These are phyloP conservation scores for Anguilla pacifica DNA, from an alignment of 2,797 vertebrate genomes.

Conservation along the genomic window DNA sequence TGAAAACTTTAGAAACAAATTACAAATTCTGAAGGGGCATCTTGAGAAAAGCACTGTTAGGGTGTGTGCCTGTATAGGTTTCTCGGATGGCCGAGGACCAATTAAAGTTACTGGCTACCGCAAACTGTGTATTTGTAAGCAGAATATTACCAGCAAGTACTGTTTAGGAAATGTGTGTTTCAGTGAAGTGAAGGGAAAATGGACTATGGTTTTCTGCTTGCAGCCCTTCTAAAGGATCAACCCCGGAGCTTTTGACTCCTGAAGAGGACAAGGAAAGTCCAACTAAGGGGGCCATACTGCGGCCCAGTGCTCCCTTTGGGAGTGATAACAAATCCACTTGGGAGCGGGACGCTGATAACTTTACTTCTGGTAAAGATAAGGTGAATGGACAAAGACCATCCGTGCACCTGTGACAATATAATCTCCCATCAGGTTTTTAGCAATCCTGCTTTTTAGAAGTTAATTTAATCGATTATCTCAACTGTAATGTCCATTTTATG, in stretches of 20 bases:
- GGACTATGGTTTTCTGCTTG: conserved; percentile 39
- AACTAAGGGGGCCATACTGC: conserved; percentile 48
- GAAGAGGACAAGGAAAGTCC: conserved; percentile 56
- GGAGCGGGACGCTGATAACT: conserved; percentile 56
- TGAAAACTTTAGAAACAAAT: background rate
- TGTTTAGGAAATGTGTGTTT: background rate
- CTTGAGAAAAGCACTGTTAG: background rate
- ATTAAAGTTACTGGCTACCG: background rate
- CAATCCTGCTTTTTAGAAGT: background rate
- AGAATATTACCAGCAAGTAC: background rate
- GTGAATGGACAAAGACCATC: conserved; percentile 56
- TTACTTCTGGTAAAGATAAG: conserved; percentile 57
- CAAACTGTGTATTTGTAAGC: background rate
- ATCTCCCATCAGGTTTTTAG: background rate
- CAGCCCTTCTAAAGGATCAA: conserved; percentile 52
- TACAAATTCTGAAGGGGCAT: background rate
- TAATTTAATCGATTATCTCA: background rate
- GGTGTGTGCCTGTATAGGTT: background rate
- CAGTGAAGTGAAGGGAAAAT: conserved; percentile 10
- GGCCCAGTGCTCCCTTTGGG: conserved; percentile 63
- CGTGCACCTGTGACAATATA: background rate
- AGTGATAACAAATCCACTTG: conserved; percentile 62
- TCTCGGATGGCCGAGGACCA: background rate
- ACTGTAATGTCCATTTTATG: background rate
- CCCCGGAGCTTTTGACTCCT: conserved; percentile 40